A percentile compares a stretch with the other conserved stretches of the same genome.
Conservation (phyloP, 2,888 invertebrate species). For the Phaedon cochleariae region DNA sequence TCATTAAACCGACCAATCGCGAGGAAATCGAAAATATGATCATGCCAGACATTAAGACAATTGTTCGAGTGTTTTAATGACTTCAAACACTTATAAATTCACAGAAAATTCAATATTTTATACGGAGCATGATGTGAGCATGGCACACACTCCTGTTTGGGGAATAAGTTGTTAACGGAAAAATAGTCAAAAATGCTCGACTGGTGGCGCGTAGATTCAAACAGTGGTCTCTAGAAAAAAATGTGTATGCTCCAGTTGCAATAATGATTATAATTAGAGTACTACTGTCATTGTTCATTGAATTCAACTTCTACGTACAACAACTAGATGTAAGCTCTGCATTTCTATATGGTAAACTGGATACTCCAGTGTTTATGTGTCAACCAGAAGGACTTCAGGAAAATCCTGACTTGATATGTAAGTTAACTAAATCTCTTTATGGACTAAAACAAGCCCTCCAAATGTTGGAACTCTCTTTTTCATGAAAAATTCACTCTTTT, state of each 20-base stretch:
- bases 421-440: slow-evolving; percentile 6
- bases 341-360: slow-evolving; percentile 2
- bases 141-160: too few species aligned
- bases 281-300: not conserved
- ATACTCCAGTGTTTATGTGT: not conserved
- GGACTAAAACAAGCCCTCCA: slow-evolving; percentile 1
- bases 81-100: not conserved
- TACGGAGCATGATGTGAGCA: not conserved
- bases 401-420: not conserved
- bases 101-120: not conserved
- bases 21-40: too few species aligned
- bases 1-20: too few species aligned
- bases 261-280: slow-evolving; percentile 5
- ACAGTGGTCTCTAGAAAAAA: not conserved
- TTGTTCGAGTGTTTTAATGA: too few species aligned
- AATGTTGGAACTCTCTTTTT: too few species aligned
- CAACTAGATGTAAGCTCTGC: slow-evolving; percentile 15
- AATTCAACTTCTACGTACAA: not conserved
- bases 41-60: too few species aligned
- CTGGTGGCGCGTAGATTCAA: slow-evolving; percentile 3
- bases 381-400: too few species aligned
- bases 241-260: slow-evolving; percentile 12
- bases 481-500: not conserved
- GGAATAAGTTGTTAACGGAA: not conserved
- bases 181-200: too few species aligned